A percentile compares a stretch with the other conserved stretches of the same genome.
Evolutionary conservation across 2,797 vertebrate genomes (phyloP).

Genomic region (Hafferia zeledoni): DNA sequence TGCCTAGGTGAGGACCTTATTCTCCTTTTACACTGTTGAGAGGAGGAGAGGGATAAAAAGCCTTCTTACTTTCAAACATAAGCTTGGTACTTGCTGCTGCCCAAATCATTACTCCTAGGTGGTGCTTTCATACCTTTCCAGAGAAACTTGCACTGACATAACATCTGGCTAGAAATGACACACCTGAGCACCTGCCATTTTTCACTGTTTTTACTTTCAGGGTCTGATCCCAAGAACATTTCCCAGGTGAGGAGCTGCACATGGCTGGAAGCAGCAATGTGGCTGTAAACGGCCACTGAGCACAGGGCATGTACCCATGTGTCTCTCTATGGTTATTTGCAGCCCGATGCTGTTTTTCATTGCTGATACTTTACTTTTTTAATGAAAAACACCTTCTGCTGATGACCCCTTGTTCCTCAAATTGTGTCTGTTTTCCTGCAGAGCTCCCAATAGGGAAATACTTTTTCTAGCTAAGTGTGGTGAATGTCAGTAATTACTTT

Average conservation of each 20-base stretch:
- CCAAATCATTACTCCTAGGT: background rate
- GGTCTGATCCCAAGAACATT: background rate
- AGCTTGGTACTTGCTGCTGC: background rate
- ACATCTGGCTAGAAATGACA: background rate
- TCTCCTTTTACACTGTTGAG: background rate
- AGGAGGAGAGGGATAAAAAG: background rate
- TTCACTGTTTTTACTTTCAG: background rate
- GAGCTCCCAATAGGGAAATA: background rate
- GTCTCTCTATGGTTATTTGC: background rate
- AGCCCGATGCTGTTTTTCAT: background rate
- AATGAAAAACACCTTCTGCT: background rate
- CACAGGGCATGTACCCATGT: accelerated
- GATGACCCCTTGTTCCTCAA: background rate
- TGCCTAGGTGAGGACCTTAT: background rate
- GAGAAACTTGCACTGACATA: background rate
- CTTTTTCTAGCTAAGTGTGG: background rate
- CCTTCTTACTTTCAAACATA: background rate
- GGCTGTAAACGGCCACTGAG: background rate
- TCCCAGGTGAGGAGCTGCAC: accelerated
- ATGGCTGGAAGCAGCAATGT: accelerated
- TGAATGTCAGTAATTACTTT: background rate
- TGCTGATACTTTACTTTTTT: background rate
- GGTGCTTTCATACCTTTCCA: background rate
- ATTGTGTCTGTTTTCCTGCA: background rate
- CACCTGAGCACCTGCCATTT: background rate